Conservation (phyloP, 2,797 vertebrate genomes). For the Tauraco hartlaubi region DNA sequence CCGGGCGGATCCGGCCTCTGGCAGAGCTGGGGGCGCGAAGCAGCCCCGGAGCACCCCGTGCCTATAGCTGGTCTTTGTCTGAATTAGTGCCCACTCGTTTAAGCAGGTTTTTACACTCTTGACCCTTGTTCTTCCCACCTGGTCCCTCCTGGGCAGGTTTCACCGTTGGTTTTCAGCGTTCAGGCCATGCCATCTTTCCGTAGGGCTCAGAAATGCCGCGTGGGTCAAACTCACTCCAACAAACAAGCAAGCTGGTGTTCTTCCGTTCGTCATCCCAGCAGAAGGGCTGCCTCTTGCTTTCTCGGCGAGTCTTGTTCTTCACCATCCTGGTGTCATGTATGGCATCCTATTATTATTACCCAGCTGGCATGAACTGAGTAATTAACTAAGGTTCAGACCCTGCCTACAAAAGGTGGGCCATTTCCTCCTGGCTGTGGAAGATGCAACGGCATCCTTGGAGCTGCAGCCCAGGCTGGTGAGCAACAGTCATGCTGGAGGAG, state of each 20-base stretch:
- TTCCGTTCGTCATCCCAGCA: background rate
- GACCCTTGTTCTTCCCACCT: background rate
- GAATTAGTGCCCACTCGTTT: background rate
- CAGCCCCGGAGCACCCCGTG: background rate
- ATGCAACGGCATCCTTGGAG: no score
- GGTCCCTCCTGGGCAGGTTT: background rate
- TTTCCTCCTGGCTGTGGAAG: no score
- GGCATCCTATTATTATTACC: no score
- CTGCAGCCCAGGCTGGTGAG: no score
- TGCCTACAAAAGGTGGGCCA: no score
- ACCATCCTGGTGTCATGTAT: rapidly evolving
- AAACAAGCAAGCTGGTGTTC: rapidly evolving
- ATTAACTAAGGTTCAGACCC: no score
- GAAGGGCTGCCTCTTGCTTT: background rate
- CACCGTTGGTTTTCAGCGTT: background rate
- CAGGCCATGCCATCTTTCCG: rapidly evolving
- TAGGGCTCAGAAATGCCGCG: rapidly evolving
- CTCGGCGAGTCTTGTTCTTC: background rate
- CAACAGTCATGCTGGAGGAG: no score
- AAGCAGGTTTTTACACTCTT: background rate
- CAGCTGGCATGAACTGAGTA: no score
- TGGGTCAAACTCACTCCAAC: background rate
- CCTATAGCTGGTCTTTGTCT: background rate
- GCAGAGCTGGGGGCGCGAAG: background rate
- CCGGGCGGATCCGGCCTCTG: background rate